These are phyloP conservation scores for Norana najaformis DNA, from an alignment of 2,888 invertebrate genomes.

Conservation along the genomic window DNA sequence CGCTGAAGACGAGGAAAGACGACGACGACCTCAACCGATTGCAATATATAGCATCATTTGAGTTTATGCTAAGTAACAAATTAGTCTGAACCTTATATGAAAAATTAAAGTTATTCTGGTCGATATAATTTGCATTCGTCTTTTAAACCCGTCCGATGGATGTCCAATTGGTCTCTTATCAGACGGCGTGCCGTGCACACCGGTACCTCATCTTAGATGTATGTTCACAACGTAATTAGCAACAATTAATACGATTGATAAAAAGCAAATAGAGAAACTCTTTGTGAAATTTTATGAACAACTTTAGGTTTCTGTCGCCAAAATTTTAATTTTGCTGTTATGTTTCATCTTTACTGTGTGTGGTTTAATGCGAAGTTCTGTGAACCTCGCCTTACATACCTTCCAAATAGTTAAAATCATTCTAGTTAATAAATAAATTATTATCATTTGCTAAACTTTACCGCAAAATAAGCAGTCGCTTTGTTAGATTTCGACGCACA, in stretches of 20 bases:
- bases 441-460: neutral
- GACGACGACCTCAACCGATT: too few relatives aligned
- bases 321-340: neutral
- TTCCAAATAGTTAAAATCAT: neutral
- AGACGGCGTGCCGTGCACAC: too few relatives aligned
- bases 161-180: too few relatives aligned
- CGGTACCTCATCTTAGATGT: too few relatives aligned
- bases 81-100: too few relatives aligned
- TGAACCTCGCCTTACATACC: neutral
- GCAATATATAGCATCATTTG: too few relatives aligned
- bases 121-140: too few relatives aligned
- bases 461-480: neutral
- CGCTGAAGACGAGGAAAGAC: too few relatives aligned
- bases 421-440: neutral
- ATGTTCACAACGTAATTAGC: too few relatives aligned
- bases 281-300: neutral
- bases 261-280: neutral
- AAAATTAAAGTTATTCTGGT: too few relatives aligned
- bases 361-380: neutral
- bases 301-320: neutral
- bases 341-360: neutral
- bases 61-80: too few relatives aligned
- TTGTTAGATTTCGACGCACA: neutral
- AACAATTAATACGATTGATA: neutral
- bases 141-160: too few relatives aligned